Base-by-base conservation (phyloP, 1,140 invertebrate genomes). In the Cyclina sinensis region DNA sequence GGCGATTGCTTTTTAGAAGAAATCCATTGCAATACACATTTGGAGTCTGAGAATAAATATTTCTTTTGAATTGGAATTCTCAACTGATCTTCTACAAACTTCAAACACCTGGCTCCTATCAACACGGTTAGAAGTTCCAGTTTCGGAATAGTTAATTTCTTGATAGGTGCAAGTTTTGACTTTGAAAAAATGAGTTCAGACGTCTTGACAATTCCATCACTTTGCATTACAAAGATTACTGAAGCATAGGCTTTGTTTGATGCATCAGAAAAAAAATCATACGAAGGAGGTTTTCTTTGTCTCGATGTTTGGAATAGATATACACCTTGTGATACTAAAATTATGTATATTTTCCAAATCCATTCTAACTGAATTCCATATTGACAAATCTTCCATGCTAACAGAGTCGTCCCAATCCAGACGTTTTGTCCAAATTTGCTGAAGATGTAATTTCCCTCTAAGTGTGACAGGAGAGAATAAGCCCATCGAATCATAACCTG, bases 391-490 rank as follows among this genome's bases (percentile, higher is more conserved):
- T 4, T 43, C 46, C 4, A 57, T 21, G 7, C 57, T 27, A 3
- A 80, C 3, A 11, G 18, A 7, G 24, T 80, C 78, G 43, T 80
- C 78, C 78, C 78, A 80, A 32, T 80, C 78, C 46, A 37, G 32
- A n/a, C 35, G 39, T 32, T 81, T 2, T 21, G 0, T 81, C 54
- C 51, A 81, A 1, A 81, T 18, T 62, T 35, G 18, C n/a, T 81
- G 79, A n/a, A 27, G 62, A 1, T 62, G 35, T 12, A 65, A 5
- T 54, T 81, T 81, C 24, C 57, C 79, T 12, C 59, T 3, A 27
- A 81, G 9, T n/a, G n/a, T 35, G 3, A 62, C 54, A 11, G 79
- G 79, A 30, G 79, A 30, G 27, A 62, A 62, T 32, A 81, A 62
- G 5, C 79, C 79, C 7, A 62, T 14, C 18, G 57, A 46, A 21